phyloP scores from a whole-genome alignment of 2,888 invertebrate genomes.

The Plusia festucae region DNA sequence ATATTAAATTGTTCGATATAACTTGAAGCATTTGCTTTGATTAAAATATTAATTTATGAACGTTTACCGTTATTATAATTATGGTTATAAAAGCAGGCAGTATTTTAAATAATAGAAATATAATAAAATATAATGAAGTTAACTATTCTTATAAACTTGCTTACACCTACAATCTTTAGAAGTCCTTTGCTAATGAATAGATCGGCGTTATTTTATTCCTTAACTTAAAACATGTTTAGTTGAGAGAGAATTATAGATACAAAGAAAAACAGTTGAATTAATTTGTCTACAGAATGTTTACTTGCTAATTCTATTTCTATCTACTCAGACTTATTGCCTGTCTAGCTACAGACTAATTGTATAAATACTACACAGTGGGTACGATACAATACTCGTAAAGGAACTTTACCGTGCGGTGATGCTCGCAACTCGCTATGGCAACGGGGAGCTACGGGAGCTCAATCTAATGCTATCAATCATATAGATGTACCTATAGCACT shows the following conservation, averaged over 20 bases:
- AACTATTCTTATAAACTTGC: slow-evolving; percentile 22
- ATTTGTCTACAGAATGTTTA: slow-evolving; percentile 46
- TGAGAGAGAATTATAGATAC: slow-evolving; percentile 39
- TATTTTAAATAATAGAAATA: slow-evolving; percentile 22
- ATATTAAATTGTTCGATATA: background rate
- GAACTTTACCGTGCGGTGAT: slow-evolving; percentile 87
- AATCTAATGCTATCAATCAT: slow-evolving; percentile 80
- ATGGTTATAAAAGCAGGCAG: slow-evolving; percentile 24
- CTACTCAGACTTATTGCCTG: slow-evolving; percentile 68
- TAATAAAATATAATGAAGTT: slow-evolving; percentile 18
- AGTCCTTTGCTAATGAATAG: slow-evolving; percentile 51
- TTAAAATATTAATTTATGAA: slow-evolving; percentile 6
- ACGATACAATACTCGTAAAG: slow-evolving; percentile 71
- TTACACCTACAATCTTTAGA: slow-evolving; percentile 43
- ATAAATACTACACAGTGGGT: slow-evolving; percentile 65
- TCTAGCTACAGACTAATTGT: slow-evolving; percentile 71
- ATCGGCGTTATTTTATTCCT: slow-evolving; percentile 33
- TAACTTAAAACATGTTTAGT: slow-evolving; percentile 40
- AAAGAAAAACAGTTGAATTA: slow-evolving; percentile 44
- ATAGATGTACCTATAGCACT: slow-evolving; percentile 79
- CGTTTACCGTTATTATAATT: background rate
- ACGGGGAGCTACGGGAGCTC: slow-evolving; percentile 82
- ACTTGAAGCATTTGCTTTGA: slow-evolving; percentile 42
- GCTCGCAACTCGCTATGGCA: slow-evolving; percentile 80
- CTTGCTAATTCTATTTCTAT: slow-evolving; percentile 58